Percentiles rank a stretch among this genome's conserved stretches.
phyloP scores from a whole-genome alignment of 2,888 invertebrate genomes.

The Caenorhabditis wallacei region DNA sequence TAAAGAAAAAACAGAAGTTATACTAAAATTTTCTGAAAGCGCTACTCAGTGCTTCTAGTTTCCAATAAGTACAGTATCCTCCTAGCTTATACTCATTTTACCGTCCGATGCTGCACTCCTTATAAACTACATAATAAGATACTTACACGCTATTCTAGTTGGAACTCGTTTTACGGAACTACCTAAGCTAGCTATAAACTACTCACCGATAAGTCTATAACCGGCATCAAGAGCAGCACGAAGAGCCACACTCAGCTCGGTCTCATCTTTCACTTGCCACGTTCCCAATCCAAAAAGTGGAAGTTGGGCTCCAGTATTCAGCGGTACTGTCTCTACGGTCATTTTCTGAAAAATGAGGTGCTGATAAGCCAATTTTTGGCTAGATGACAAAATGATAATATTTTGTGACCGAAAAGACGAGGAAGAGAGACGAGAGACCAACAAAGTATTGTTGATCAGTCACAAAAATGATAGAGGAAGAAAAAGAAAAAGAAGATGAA shows the following conservation, averaged over 20 bases:
- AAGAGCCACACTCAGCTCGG: slow-evolving; percentile 73
- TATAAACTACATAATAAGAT: too few relatives aligned
- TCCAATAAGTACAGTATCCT: too few relatives aligned
- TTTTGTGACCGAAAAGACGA: slow-evolving; percentile 26
- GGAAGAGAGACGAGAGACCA: slow-evolving; percentile 55
- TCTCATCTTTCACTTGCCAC: slow-evolving; percentile 75
- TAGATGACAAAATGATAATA: slow-evolving; percentile 22
- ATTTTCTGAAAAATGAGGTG: slow-evolving; percentile 24
- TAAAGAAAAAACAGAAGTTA: neutral
- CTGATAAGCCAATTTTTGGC: slow-evolving; percentile 3
- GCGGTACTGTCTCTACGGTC: slow-evolving; percentile 45
- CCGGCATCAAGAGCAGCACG: slow-evolving; percentile 80
- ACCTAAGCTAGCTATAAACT: too few relatives aligned
- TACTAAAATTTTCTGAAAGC: neutral
- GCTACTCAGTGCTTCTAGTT: too few relatives aligned
- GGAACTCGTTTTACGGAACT: too few relatives aligned
- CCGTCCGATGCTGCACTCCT: too few relatives aligned
- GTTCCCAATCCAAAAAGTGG: slow-evolving; percentile 80
- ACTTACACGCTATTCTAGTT: too few relatives aligned
- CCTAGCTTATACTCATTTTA: too few relatives aligned
- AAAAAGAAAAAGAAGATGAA: slow-evolving; percentile 13
- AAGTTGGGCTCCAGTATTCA: slow-evolving; percentile 76
- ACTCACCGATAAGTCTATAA: slow-evolving; percentile 85
- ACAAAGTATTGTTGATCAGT: slow-evolving; percentile 54
- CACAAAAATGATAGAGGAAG: slow-evolving; percentile 2